phyloP scores from a whole-genome alignment of 2,888 invertebrate genomes.

The Calameuta idolon region DNA sequence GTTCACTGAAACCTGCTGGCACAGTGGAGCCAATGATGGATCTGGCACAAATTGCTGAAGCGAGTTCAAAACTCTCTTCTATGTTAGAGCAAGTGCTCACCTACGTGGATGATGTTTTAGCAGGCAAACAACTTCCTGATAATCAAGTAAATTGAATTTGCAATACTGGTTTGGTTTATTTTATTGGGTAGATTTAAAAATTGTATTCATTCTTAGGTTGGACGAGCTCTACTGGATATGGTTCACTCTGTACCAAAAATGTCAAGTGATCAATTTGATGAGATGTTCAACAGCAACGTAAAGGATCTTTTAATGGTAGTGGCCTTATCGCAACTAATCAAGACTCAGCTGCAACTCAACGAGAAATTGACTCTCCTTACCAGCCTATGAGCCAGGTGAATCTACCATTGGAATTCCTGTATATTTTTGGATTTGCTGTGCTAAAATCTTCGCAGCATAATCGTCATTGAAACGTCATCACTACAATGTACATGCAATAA shows the following conservation, averaged over 20 bases:
- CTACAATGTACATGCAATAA: background rate
- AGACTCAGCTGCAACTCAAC: slow-evolving; percentile 95
- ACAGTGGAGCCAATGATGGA: slow-evolving; percentile 79
- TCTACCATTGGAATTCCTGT: background rate
- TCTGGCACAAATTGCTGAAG: slow-evolving; percentile 87
- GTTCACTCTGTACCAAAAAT: slow-evolving; percentile 94
- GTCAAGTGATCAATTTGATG: slow-evolving; percentile 89
- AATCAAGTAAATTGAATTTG: slow-evolving; percentile 72
- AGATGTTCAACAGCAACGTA: slow-evolving; percentile 95
- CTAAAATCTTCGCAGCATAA: background rate
- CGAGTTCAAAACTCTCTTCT: slow-evolving; percentile 81
- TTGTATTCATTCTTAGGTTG: slow-evolving; percentile 68
- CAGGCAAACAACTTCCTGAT: slow-evolving; percentile 78
- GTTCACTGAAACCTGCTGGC: slow-evolving; percentile 70
- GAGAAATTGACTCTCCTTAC: slow-evolving; percentile 93
- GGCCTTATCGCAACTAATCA: slow-evolving; percentile 94
- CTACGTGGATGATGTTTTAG: slow-evolving; percentile 94
- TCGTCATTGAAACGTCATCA: background rate
- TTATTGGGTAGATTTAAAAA: background rate
- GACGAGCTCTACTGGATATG: slow-evolving; percentile 89
- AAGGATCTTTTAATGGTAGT: slow-evolving; percentile 98
- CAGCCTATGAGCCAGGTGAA: slow-evolving; percentile 69
- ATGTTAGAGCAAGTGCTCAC: slow-evolving; percentile 82
- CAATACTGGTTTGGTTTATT: background rate
- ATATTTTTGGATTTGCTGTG: background rate